phyloP scores from a whole-genome alignment of 2,113 vertebrate species.

The Leptosomus discolor region DNA sequence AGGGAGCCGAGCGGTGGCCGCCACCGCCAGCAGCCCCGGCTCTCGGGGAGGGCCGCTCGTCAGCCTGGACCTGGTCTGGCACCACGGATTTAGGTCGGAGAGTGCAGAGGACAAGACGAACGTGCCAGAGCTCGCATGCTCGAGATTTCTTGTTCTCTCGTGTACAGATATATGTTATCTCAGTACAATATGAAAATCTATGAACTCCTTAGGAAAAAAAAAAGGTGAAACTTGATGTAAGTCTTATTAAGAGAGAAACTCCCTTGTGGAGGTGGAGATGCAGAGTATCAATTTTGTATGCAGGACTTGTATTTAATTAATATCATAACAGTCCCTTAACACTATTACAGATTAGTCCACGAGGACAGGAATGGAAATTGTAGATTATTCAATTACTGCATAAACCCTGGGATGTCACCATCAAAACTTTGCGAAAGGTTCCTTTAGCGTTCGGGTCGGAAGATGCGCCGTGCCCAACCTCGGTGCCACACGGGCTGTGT shows the following conservation, averaged over 20 bases:
- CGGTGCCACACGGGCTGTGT: neutral
- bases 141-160: neutral
- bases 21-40: neutral
- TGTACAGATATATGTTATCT: neutral
- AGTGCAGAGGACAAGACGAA: neutral
- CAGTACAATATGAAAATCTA: neutral
- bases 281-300: slow-evolving; percentile 51
- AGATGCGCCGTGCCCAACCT: neutral
- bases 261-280: slow-evolving; percentile 30
- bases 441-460: neutral
- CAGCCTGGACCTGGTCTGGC: neutral
- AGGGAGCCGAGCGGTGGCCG: neutral
- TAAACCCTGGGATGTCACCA: slow-evolving; percentile 27
- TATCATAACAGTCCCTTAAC: slow-evolving; percentile 58
- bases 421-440: neutral
- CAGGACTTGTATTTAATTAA: slow-evolving; percentile 69
- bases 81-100: neutral
- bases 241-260: slow-evolving; percentile 37
- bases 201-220: neutral
- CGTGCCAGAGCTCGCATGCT: neutral
- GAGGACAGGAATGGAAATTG: slow-evolving; percentile 63
- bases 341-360: slow-evolving; percentile 56
- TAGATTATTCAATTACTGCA: slow-evolving; percentile 56
- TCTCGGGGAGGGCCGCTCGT: too few species aligned
- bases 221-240: slow-evolving; percentile 37